Evolutionary conservation across 2,888 invertebrate species (phyloP).

Genomic region (Dinocampus coccinellae): DNA sequence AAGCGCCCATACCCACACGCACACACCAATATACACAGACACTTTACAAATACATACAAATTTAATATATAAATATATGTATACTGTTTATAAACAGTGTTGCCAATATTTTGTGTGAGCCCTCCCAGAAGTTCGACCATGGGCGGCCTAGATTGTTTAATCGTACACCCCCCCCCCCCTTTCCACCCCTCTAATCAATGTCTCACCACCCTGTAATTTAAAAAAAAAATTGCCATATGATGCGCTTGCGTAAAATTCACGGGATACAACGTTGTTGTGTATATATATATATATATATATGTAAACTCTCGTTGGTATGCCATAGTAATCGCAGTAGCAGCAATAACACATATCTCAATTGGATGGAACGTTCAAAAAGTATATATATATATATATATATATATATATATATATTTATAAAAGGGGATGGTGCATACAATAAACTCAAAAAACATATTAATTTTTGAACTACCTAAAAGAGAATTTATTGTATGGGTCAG

Average conservation of each 20-base stretch:
- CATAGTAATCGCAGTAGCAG: not conserved
- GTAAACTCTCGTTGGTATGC: not conserved
- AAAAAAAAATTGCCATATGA: constrained; percentile 61
- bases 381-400: not conserved
- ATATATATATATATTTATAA: not conserved
- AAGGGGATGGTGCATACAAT: not conserved
- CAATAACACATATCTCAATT: not conserved
- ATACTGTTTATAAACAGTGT: constrained; percentile 32
- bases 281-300: constrained; percentile 6
- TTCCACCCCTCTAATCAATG: constrained; percentile 66
- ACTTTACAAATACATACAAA: too few species aligned
- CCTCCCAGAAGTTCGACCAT: constrained; percentile 68
- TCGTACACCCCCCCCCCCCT: constrained; percentile 59
- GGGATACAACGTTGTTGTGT: constrained; percentile 35
- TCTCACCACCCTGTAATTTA: constrained; percentile 64
- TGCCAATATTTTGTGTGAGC: constrained; percentile 39
- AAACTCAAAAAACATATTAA: constrained; percentile 61
- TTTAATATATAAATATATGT: too few species aligned
- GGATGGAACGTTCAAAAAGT: constrained; percentile 15
- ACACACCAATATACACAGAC: constrained; percentile 19
- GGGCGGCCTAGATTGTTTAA: constrained; percentile 69
- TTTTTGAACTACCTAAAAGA: constrained; percentile 41
- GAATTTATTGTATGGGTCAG: constrained; percentile 17
- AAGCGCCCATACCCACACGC: constrained; percentile 28
- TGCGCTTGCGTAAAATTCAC: constrained; percentile 14